phyloP scores from a whole-genome alignment of 2,113 vertebrate species.

The Misgurnus anguillicaudatus region DNA sequence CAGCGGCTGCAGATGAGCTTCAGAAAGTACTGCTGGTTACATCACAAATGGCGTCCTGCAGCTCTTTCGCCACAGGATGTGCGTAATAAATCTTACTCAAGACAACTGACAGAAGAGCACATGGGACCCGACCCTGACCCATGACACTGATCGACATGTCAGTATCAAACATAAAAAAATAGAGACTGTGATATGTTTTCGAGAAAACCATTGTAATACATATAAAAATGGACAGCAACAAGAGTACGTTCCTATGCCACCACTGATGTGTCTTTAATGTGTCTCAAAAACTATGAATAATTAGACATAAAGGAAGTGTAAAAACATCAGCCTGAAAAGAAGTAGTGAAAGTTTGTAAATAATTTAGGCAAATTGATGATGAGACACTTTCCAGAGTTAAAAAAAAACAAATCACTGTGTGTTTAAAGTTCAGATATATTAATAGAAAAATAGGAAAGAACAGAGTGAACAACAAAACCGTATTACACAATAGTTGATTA shows the following conservation, averaged over 20 bases:
- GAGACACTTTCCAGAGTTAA: background rate
- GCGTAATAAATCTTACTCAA: conserved; percentile 57
- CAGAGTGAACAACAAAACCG: conserved; percentile 34
- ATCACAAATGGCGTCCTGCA: conserved; percentile 30
- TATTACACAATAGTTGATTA: conserved; percentile 15
- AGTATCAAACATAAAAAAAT: conserved; percentile 3
- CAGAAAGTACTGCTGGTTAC: conserved; percentile 43
- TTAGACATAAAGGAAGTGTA: background rate
- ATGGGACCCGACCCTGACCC: conserved; percentile 41
- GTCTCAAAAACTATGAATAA: background rate
- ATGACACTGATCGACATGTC: conserved; percentile 39
- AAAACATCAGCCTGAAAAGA: background rate
- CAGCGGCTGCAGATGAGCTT: conserved; percentile 20
- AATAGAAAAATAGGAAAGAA: conserved; percentile 37
- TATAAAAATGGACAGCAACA: too few species aligned
- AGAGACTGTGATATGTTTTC: background rate
- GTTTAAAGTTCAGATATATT: background rate
- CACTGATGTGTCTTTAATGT: background rate
- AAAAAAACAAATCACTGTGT: background rate
- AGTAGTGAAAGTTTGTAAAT: background rate
- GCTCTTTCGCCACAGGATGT: conserved; percentile 55
- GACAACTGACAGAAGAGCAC: conserved; percentile 45
- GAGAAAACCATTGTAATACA: background rate
- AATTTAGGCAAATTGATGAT: background rate
- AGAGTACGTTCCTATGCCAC: background rate